Evolutionary conservation across 2,113 vertebrate genomes (phyloP).

Genomic region (Pterocles burchelli): DNA sequence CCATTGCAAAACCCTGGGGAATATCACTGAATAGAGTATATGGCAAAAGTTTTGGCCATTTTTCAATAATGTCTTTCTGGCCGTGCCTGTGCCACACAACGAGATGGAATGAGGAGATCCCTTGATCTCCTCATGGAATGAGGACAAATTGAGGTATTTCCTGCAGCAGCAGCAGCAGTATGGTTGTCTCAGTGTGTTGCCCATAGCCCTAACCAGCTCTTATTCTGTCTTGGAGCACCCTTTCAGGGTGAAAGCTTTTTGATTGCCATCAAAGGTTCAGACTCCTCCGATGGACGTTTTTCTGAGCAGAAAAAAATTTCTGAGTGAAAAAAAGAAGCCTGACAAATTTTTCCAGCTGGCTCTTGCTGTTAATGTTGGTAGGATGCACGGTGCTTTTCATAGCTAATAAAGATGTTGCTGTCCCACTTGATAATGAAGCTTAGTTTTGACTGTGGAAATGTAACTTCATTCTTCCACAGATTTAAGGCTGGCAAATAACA

Average conservation of each 20-base stretch:
- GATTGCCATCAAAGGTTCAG: background rate
- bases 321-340: background rate
- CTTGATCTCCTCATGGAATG: background rate
- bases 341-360: slow-evolving; percentile 11
- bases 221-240: background rate
- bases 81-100: background rate
- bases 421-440: background rate
- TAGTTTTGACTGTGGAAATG: slow-evolving; percentile 7
- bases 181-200: background rate
- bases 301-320: background rate
- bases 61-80: background rate
- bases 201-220: background rate
- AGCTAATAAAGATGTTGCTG: slow-evolving; percentile 22
- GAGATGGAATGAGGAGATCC: background rate
- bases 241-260: background rate
- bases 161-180: background rate
- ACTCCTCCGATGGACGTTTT: background rate
- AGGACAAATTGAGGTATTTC: background rate
- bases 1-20: background rate
- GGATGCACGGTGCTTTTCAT: background rate
- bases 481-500: background rate
- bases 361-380: background rate
- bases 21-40: background rate
- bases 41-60: background rate
- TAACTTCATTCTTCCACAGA: background rate